Conservation (phyloP, 2,888 invertebrate genomes). For the Chrysomela aeneicollis region DNA sequence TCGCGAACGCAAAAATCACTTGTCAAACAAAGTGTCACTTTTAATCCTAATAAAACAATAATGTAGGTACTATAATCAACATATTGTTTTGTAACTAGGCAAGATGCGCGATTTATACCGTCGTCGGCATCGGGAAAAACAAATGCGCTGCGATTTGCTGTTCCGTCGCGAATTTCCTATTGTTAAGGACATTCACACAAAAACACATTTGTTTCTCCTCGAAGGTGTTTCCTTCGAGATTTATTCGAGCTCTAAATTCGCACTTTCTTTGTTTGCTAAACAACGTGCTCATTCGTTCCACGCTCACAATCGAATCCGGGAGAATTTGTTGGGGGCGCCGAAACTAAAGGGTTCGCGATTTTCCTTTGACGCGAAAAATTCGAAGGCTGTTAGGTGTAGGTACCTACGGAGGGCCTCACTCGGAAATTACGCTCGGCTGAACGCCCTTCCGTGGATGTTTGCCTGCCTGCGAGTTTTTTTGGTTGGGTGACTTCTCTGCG, state of each 20-base stretch:
- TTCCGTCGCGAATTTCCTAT: constrained; percentile 17
- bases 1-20: too few species aligned
- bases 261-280: constrained; percentile 31
- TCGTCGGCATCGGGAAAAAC: too few species aligned
- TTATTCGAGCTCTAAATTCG: constrained; percentile 26
- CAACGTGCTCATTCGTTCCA: constrained; percentile 23
- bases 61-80: too few species aligned
- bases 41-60: too few species aligned
- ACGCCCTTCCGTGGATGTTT: background rate
- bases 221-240: constrained; percentile 25
- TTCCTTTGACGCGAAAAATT: background rate
- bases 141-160: background rate
- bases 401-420: background rate
- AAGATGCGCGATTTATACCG: too few species aligned
- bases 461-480: background rate
- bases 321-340: constrained; percentile 10
- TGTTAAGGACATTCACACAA: constrained; percentile 18
- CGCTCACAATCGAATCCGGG: constrained; percentile 19
- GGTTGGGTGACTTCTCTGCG: background rate
- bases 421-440: background rate
- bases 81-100: too few species aligned
- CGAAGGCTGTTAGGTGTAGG: background rate
- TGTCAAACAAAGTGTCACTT: too few species aligned
- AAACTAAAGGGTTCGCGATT: background rate
- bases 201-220: constrained; percentile 14